Evolutionary conservation across 2,888 invertebrate genomes (phyloP), one percentile per base, ranked within the genome.

Genomic region (Andrena fulva): DNA sequence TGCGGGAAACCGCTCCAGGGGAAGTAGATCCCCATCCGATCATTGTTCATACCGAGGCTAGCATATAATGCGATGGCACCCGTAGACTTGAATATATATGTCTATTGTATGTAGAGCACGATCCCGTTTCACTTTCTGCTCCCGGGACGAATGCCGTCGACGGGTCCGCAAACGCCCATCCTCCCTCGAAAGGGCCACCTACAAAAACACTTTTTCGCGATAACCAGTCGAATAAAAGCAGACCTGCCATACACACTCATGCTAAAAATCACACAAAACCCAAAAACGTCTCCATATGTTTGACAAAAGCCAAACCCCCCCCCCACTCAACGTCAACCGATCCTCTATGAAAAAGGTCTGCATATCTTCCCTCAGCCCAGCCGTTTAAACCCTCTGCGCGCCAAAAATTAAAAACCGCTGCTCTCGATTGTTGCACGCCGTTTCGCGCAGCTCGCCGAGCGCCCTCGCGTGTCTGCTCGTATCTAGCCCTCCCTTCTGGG

Each of bases 1-100:
- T 88, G 88, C 70, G 85, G 77, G 80, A 86, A 88, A 88, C 87
- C 82, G 85, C 86, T 79, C 68, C 56, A 76, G 83, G 86, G 85
- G 66, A 87, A 86, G 83, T 80, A 82, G 83, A 78, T 84, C 84
- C 82, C 82, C 82, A 56, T 76, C 75, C 80, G 82, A 88, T 87
- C 83, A 84, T 82, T 84, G 85, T 87, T 87, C 84, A 88, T 87
- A 82, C 85, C 24, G 80, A 59, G 82, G 63, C 72, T 72, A 74
- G 63, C 62, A 59, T 82, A 79, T 77, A 79, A 78, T 73, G 76
- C 79, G 75, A 73, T 60, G 66, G 29, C 72, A 59, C 69, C 69
- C 63, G 54, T 20, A 24, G 63, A 73, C 67, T 80, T 80, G 69
- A 70, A 78, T 78, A 68, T 81, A 63, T 62, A 56, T 73, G 31